Percentiles rank a stretch among this genome's conserved stretches.
Evolutionary conservation across 2,888 invertebrate species (phyloP).

Genomic region (Noctua janthina): DNA sequence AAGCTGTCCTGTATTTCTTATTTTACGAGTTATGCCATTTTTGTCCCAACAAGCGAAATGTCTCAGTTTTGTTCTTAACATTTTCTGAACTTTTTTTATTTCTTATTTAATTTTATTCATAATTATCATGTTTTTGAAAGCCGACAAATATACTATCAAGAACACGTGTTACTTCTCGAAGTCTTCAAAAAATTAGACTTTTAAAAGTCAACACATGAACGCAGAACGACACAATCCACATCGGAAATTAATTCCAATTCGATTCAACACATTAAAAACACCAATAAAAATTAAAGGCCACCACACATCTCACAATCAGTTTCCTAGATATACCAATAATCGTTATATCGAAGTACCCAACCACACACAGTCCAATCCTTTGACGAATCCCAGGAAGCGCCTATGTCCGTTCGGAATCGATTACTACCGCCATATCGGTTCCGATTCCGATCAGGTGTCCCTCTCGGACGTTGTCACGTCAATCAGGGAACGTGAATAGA

Average conservation of each 20-base stretch:
- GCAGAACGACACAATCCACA: background rate
- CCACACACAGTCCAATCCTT: conserved; percentile 29
- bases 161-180: background rate
- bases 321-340: conserved; percentile 21
- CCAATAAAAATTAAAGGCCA: conserved; percentile 19
- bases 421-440: conserved; percentile 57
- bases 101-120: background rate
- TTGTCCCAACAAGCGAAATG: too few species aligned
- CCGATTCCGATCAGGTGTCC: conserved; percentile 65
- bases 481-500: conserved; percentile 67
- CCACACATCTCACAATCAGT: background rate
- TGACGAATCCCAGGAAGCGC: conserved; percentile 48
- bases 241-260: conserved; percentile 3
- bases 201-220: background rate
- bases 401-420: conserved; percentile 43
- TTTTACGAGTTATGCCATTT: too few species aligned
- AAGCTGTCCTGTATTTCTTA: too few species aligned
- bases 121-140: too few species aligned
- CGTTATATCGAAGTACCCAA: conserved; percentile 19
- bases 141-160: too few species aligned
- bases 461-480: conserved; percentile 66
- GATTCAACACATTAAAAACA: background rate
- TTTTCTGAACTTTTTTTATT: background rate
- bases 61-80: background rate
- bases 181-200: background rate